A percentile compares a stretch with the other conserved stretches of the same genome.
Evolutionary conservation across 2,888 invertebrate genomes (phyloP).

Genomic region (Scaptomyza reducta): DNA sequence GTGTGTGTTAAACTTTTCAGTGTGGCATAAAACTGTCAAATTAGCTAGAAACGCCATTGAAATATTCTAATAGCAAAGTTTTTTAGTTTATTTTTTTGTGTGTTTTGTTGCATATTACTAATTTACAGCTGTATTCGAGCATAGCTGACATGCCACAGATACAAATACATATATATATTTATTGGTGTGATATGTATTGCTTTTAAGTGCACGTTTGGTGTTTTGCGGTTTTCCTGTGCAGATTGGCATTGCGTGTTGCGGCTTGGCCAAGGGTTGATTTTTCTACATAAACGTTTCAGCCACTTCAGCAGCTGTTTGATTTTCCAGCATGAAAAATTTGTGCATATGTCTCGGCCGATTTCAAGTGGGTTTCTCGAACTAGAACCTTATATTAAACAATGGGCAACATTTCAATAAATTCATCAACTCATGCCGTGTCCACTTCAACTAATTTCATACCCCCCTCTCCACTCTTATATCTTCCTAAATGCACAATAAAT

Average conservation of each 20-base stretch:
- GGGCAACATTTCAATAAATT: constrained; percentile 72
- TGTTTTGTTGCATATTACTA: constrained; percentile 55
- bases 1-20: constrained; percentile 42
- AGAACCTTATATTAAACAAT: constrained; percentile 29
- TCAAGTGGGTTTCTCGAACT: constrained; percentile 32
- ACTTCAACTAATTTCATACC: constrained; percentile 71
- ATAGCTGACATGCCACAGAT: constrained; percentile 47
- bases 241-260: constrained; percentile 45
- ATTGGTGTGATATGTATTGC: background rate
- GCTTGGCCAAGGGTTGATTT: constrained; percentile 38
- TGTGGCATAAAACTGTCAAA: constrained; percentile 75
- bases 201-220: background rate
- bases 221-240: constrained; percentile 29
- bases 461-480: constrained; percentile 3
- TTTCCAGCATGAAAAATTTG: constrained; percentile 53
- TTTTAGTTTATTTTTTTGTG: constrained; percentile 16
- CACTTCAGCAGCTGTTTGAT: constrained; percentile 71
- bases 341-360: constrained; percentile 57
- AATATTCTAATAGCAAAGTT: constrained; percentile 59
- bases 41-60: constrained; percentile 60
- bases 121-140: constrained; percentile 52
- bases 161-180: background rate
- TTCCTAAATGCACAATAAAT: constrained; percentile 75
- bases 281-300: constrained; percentile 6
- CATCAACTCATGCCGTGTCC: constrained; percentile 65